phyloP scores from a whole-genome alignment of 2,888 invertebrate species.

The Idaea straminata region DNA sequence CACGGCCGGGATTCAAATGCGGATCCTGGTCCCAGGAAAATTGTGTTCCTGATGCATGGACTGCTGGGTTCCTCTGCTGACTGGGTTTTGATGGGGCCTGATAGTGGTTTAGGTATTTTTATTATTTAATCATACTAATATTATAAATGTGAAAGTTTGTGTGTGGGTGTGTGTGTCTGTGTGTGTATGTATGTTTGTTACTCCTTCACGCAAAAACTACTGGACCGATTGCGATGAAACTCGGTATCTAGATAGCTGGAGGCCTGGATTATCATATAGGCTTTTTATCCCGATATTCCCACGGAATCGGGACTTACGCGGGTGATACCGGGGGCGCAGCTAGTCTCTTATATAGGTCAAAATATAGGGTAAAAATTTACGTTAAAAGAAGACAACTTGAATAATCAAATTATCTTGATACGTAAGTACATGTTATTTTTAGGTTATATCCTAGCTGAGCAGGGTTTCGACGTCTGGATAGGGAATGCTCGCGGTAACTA shows the following conservation, averaged over 20 bases:
- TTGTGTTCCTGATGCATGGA: conserved; percentile 85
- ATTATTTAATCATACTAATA: too few relatives aligned
- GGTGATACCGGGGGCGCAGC: too few relatives aligned
- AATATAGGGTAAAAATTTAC: conserved; percentile 1
- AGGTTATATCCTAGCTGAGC: conserved; percentile 81
- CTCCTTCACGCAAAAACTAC: too few relatives aligned
- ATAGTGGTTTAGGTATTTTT: conserved; percentile 81
- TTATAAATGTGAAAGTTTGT: too few relatives aligned
- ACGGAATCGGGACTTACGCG: too few relatives aligned
- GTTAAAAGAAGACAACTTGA: background rate
- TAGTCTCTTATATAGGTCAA: too few relatives aligned
- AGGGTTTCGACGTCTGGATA: conserved; percentile 90
- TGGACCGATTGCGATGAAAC: too few relatives aligned
- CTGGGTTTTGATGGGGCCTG: conserved; percentile 86
- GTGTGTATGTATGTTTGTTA: too few relatives aligned
- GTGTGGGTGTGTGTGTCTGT: too few relatives aligned
- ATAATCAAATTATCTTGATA: background rate
- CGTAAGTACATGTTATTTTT: background rate
- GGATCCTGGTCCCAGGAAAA: conserved; percentile 68
- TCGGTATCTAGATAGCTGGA: too few relatives aligned
- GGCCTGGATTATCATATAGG: too few relatives aligned
- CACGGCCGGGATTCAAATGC: conserved; percentile 70
- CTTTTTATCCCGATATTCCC: too few relatives aligned
- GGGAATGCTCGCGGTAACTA: conserved; percentile 89
- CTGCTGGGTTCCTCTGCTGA: conserved; percentile 86